A percentile compares a stretch with the other conserved stretches of the same genome.
phyloP scores from a whole-genome alignment of 2,113 vertebrate species.

The Engystomops pustulosus region DNA sequence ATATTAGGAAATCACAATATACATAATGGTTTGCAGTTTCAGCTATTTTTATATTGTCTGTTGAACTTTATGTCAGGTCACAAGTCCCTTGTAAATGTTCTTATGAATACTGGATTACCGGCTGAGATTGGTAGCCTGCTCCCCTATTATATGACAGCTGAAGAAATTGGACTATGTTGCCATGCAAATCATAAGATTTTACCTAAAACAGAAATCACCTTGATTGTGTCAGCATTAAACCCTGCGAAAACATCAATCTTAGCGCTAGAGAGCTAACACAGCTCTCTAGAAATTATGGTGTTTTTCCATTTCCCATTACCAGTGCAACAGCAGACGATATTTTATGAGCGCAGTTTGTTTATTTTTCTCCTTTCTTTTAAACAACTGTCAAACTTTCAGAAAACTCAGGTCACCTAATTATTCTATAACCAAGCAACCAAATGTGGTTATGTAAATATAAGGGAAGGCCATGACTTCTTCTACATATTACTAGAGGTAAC shows the following conservation, averaged over 20 bases:
- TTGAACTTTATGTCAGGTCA: too few relatives aligned
- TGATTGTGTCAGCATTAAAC: neutral
- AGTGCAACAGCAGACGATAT: neutral
- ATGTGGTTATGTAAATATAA: conserved; percentile 64
- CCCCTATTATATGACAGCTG: neutral
- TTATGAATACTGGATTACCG: neutral
- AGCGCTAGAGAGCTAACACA: neutral
- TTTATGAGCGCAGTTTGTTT: conserved; percentile 40
- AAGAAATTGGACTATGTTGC: neutral
- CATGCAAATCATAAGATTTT: neutral
- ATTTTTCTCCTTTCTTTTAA: conserved; percentile 58
- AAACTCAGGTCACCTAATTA: conserved; percentile 55
- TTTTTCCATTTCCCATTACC: conserved; percentile 49
- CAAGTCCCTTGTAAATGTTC: neutral
- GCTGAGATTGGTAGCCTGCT: neutral
- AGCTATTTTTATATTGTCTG: neutral
- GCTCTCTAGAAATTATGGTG: conserved; percentile 42
- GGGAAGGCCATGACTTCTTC: conserved; percentile 58
- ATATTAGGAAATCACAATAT: neutral
- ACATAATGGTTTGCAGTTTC: neutral
- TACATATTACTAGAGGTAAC: conserved; percentile 60
- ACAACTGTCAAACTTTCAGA: conserved; percentile 58
- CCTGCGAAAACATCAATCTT: neutral
- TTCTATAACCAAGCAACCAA: conserved; percentile 57
- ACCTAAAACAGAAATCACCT: neutral